These are phyloP conservation scores for Protomyctophum bolini DNA, from an alignment of 2,113 vertebrate species.

Conservation along the genomic window DNA sequence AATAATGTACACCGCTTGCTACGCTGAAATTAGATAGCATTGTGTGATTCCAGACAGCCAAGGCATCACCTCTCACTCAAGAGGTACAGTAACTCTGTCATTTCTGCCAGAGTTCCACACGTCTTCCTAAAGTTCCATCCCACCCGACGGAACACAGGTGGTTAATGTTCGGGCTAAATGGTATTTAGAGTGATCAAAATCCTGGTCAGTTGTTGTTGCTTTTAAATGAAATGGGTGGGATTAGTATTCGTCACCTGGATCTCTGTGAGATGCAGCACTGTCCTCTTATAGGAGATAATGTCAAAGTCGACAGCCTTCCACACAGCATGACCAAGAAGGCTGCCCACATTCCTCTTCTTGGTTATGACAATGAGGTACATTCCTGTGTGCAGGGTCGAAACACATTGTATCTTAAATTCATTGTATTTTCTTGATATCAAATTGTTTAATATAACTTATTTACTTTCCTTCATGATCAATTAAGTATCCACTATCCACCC, in stretches of 20 bases:
- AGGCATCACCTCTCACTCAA: background rate
- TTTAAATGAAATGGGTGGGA: background rate
- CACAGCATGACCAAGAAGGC: conserved; percentile 90
- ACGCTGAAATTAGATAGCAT: conserved; percentile 39
- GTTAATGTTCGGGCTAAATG: background rate
- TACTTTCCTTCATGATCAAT: too few species aligned
- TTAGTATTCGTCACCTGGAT: conserved; percentile 83
- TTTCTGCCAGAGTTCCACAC: background rate
- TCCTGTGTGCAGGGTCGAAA: conserved; percentile 73
- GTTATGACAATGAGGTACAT: conserved; percentile 97
- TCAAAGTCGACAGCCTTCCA: conserved; percentile 98
- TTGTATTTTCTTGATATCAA: too few species aligned
- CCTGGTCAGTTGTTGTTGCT: too few species aligned
- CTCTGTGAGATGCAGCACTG: conserved; percentile 94
- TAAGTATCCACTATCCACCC: too few species aligned
- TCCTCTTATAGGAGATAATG: conserved; percentile 95
- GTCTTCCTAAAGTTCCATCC: background rate
- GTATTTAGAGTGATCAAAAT: background rate
- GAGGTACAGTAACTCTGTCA: background rate
- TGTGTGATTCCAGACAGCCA: conserved; percentile 14
- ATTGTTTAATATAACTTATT: too few species aligned
- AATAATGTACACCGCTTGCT: conserved; percentile 55
- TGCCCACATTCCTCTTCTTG: conserved; percentile 93
- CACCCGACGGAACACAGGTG: background rate
- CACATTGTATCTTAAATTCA: too few species aligned